A percentile compares a stretch with the other conserved stretches of the same genome.
These are phyloP conservation scores for Vidua chalybeata DNA, from an alignment of 2,113 vertebrate genomes.

Conservation along the genomic window DNA sequence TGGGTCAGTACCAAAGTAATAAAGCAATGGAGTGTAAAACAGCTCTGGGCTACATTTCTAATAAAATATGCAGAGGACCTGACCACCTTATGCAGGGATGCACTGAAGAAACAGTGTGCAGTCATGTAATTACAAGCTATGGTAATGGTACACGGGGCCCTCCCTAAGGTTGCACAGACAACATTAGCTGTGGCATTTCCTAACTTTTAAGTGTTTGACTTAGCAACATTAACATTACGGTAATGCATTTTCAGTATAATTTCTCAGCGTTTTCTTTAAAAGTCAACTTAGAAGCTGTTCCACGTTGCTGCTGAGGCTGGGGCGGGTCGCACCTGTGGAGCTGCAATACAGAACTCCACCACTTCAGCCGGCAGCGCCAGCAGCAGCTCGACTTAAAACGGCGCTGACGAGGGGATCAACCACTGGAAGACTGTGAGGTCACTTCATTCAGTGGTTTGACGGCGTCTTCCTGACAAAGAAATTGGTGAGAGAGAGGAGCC, in stretches of 20 bases:
- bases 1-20: conserved; percentile 19
- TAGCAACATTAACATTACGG: neutral
- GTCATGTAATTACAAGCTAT: conserved; percentile 1
- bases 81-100: neutral
- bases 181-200: conserved; percentile 10
- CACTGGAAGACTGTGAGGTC: neutral
- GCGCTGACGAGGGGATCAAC: neutral
- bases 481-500: neutral
- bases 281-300: neutral
- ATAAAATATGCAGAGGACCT: neutral
- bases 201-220: conserved; percentile 34
- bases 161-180: neutral
- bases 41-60: neutral
- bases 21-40: neutral
- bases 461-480: neutral
- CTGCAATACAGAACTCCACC: neutral
- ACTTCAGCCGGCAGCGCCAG: neutral
- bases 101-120: neutral
- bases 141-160: neutral
- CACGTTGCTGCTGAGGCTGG: neutral
- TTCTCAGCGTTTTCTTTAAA: conserved; percentile 3
- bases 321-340: neutral
- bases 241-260: neutral
- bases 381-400: neutral
- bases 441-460: neutral